Conservation (phyloP, 2,888 invertebrate species). For the Eugnorisma glareosa region DNA sequence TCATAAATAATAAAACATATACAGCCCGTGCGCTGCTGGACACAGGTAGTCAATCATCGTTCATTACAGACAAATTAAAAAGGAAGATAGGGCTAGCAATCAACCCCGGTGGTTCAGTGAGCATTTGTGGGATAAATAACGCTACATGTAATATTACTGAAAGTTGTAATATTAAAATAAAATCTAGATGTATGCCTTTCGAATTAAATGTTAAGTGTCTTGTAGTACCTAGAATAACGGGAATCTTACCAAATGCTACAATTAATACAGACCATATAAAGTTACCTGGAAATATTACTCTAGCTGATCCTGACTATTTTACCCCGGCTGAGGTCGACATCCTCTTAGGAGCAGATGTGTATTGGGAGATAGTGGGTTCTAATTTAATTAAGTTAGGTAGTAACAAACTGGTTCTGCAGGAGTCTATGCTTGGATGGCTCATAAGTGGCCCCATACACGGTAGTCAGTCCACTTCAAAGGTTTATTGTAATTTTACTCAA, state of each 20-base stretch:
- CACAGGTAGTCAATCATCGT: too few relatives aligned
- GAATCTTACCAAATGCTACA: slow-evolving; percentile 10
- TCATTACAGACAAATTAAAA: background rate
- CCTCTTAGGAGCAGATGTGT: slow-evolving; percentile 36
- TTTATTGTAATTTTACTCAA: slow-evolving; percentile 25
- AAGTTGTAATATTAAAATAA: slow-evolving; percentile 11
- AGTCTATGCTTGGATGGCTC: slow-evolving; percentile 31
- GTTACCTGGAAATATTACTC: background rate
- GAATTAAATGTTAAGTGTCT: slow-evolving; percentile 3
- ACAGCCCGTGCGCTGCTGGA: too few relatives aligned
- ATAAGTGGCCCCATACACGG: slow-evolving; percentile 6
- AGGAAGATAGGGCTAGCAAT: background rate
- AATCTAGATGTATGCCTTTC: slow-evolving; percentile 4
- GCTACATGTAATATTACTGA: background rate
- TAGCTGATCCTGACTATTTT: slow-evolving; percentile 16
- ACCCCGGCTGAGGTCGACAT: slow-evolving; percentile 19
- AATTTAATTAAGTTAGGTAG: slow-evolving; percentile 21
- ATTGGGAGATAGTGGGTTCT: slow-evolving; percentile 33
- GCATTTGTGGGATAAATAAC: background rate
- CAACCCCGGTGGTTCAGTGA: slow-evolving; percentile 3
- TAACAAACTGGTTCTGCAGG: slow-evolving; percentile 19
- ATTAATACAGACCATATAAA: slow-evolving; percentile 7
- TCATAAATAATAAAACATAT: too few relatives aligned
- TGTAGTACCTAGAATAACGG: slow-evolving; percentile 1
- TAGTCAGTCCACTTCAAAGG: slow-evolving; percentile 1